Evolutionary conservation across 1,140 invertebrate species (phyloP), one percentile per base, ranked within the genome.

Genomic region (Amyelois transitella): DNA sequence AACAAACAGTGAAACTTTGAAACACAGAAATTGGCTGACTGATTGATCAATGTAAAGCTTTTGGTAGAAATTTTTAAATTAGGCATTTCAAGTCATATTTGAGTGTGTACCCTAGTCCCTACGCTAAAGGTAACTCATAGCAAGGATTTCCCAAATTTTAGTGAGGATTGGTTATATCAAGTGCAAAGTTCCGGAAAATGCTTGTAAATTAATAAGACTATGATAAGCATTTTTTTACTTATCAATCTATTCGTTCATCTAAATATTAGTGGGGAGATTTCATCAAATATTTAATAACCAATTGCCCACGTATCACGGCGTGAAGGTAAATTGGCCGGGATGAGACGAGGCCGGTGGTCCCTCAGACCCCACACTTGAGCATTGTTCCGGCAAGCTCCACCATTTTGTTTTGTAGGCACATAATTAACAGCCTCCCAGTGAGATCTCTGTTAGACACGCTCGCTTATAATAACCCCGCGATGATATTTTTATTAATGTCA

Each of bases 401-500:
- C 74, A 78, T 82, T 82, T 82, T 86, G 79, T 82, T 81, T 79
- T 78, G 79, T 75, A 59, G 80, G 65, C 66, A 79, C 79, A 82
- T 86, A 86, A 84, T 86, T 86, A 86, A 86, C 82, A 86, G 82
- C 70, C 75, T 70, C 80, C 82, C 81, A 84, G 78, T 77, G 77
- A 76, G 78, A 79, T 82, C 74, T 82, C 64, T 75, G 78, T 86
- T 86, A 84, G 77, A 82, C 81, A 84, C 82, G 82, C 82, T 86
- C 77, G 74, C 63, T 81, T 80, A 70, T 86, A 77, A 86, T 86
- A 82, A 82, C 78, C 79, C 74, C 73, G 69, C 69, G 82, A 84
- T 86, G 81, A 86, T 86, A 86, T 86, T 86, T 86, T 84, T 86
- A 86, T 86, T 86, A 86, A 86, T 86, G 79, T 86, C 82, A 84